phyloP scores from a whole-genome alignment of 2,113 vertebrate species.

The Chaetodon trifascialis region DNA sequence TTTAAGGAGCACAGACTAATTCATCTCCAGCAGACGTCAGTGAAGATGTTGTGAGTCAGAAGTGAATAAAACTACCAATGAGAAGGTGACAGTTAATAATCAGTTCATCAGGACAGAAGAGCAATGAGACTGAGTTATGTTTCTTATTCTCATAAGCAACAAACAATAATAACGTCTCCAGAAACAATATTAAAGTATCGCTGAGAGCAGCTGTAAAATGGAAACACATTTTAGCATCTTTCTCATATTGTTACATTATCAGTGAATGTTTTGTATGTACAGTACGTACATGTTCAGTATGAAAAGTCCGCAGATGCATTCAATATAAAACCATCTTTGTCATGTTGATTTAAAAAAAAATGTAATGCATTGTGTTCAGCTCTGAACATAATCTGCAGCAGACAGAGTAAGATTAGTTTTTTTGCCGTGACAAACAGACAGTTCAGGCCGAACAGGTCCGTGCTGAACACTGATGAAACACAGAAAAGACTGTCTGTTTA shows the following conservation, averaged over 20 bases:
- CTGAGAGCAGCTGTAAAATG: too few species aligned
- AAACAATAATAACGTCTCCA: background rate
- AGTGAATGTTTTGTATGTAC: too few species aligned
- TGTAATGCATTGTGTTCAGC: background rate
- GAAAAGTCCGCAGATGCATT: background rate
- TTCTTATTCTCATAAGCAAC: background rate
- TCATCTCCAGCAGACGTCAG: conserved; percentile 14
- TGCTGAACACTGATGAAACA: background rate
- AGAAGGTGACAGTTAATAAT: conserved; percentile 14
- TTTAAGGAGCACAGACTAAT: conserved; percentile 24
- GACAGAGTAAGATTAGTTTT: background rate
- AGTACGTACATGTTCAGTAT: too few species aligned
- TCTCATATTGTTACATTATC: too few species aligned
- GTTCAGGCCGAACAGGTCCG: background rate
- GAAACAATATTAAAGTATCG: too few species aligned
- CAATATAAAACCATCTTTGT: too few species aligned
- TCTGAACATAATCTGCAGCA: background rate
- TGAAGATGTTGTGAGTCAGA: background rate
- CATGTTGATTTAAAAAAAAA: too few species aligned
- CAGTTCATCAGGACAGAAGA: conserved; percentile 1
- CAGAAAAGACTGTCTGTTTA: background rate
- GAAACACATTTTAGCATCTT: too few species aligned
- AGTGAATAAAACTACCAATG: conserved; percentile 12
- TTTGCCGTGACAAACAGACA: background rate
- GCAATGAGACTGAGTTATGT: background rate